phyloP scores from a whole-genome alignment of 35 echinoderm and acorn worm genomes.

The Stichopus chloronotus region DNA sequence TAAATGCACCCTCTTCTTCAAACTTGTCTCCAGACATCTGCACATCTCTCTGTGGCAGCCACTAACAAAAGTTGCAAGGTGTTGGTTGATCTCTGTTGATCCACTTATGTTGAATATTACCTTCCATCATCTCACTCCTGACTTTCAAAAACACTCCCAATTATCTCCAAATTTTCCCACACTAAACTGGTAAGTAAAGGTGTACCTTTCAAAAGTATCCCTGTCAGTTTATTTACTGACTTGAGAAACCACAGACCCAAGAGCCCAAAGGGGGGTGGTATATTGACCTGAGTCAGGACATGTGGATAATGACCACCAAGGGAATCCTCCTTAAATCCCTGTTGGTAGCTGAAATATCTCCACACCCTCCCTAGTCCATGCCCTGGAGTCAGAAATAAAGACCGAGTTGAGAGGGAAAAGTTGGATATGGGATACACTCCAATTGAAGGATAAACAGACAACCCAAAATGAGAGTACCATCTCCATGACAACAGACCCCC shows the following conservation, averaged over 20 bases:
- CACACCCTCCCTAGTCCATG: not conserved
- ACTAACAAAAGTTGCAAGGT: no score
- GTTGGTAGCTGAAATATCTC: conserved; percentile 6
- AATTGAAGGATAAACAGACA: not conserved
- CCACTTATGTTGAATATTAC: not conserved
- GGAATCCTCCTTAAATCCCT: conserved; percentile 22
- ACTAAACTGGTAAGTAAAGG: not conserved
- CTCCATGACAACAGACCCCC: not conserved
- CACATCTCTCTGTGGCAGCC: not conserved
- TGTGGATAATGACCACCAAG: conserved; percentile 29
- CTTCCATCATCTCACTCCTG: not conserved
- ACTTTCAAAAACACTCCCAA: not conserved
- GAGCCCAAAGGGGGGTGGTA: not conserved
- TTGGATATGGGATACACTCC: not conserved
- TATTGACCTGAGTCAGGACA: conserved; percentile 25
- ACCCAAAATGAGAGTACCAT: not conserved
- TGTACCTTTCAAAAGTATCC: not conserved
- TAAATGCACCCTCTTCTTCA: no score
- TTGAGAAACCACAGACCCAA: conserved; percentile 35
- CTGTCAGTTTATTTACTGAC: conserved; percentile 11
- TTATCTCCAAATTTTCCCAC: not conserved
- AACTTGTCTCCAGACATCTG: no score
- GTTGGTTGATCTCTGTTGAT: no score
- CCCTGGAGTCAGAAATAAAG: not conserved
- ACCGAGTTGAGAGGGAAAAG: no score